Conservation (phyloP, 2,888 invertebrate species). For the Temnothorax unifasciatus region DNA sequence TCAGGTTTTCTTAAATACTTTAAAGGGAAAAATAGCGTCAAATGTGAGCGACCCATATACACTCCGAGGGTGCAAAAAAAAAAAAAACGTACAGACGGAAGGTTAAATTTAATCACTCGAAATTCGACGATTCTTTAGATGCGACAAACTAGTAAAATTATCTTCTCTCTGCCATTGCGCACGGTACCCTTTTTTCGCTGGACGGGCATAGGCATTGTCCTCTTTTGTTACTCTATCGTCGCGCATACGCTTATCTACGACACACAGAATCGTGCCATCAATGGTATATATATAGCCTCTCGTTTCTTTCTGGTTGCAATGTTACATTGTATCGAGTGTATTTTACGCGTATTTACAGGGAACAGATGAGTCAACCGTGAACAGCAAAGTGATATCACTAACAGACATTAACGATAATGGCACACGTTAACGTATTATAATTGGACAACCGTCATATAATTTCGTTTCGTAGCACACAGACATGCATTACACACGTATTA, state of each 20-base stretch:
- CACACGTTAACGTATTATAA: slow-evolving; percentile 20
- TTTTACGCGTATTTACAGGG: slow-evolving; percentile 37
- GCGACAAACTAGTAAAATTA: background rate
- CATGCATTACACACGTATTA: slow-evolving; percentile 52
- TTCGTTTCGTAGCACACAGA: slow-evolving; percentile 16
- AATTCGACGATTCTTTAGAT: background rate
- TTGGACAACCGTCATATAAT: background rate
- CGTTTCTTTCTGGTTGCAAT: slow-evolving; percentile 12
- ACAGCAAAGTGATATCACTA: background rate
- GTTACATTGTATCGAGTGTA: background rate
- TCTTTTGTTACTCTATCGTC: background rate
- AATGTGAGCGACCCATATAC: too few species aligned
- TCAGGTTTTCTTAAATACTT: too few species aligned
- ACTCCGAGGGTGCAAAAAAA: too few species aligned
- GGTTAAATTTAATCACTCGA: background rate
- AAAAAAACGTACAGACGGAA: too few species aligned
- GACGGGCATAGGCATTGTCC: background rate
- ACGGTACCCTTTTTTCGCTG: background rate
- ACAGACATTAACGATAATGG: slow-evolving; percentile 18
- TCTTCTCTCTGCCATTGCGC: background rate
- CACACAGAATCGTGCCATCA: background rate
- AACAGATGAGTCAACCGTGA: background rate
- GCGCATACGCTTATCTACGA: background rate
- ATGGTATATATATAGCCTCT: background rate
- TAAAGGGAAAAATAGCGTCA: too few species aligned